These are phyloP conservation scores for Triops cancriformis DNA, from an alignment of 1,140 invertebrate genomes.

Conservation along the genomic window DNA sequence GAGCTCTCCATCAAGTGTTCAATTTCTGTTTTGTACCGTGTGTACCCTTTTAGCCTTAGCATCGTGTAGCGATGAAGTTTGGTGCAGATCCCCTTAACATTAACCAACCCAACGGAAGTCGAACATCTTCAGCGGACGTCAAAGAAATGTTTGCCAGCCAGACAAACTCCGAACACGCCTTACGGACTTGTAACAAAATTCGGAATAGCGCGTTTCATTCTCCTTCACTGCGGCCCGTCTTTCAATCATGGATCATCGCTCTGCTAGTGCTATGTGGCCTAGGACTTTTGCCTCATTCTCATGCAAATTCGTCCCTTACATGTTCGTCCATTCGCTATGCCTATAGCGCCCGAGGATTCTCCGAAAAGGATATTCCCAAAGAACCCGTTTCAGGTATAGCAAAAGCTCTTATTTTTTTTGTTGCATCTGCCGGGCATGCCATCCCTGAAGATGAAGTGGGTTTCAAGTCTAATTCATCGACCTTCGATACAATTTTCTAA, in stretches of 20 bases:
- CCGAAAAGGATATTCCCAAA: slow-evolving; percentile 28
- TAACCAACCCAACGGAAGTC: neutral
- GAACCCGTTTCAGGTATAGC: slow-evolving; percentile 28
- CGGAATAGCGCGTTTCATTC: neutral
- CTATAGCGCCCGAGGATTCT: slow-evolving; percentile 26
- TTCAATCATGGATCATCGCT: neutral
- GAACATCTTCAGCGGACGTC: neutral
- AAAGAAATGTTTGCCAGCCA: neutral
- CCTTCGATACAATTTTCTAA: too few species aligned
- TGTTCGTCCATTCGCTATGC: slow-evolving; percentile 27
- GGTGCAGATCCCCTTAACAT: neutral
- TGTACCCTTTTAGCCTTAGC: neutral
- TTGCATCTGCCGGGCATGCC: neutral
- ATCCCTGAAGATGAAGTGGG: neutral
- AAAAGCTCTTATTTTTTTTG: neutral
- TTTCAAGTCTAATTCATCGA: neutral
- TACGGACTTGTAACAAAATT: neutral
- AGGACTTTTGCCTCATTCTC: slow-evolving; percentile 14
- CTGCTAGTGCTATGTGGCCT: slow-evolving; percentile 16
- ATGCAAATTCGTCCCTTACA: slow-evolving; percentile 16
- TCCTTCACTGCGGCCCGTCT: neutral
- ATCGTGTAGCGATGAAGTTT: neutral
- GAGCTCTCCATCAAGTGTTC: neutral
- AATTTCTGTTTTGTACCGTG: neutral
- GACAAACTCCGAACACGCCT: neutral